Evolutionary conservation across 35 echinoderm and acorn worm species (phyloP).

Genomic region (Anneissia japonica): DNA sequence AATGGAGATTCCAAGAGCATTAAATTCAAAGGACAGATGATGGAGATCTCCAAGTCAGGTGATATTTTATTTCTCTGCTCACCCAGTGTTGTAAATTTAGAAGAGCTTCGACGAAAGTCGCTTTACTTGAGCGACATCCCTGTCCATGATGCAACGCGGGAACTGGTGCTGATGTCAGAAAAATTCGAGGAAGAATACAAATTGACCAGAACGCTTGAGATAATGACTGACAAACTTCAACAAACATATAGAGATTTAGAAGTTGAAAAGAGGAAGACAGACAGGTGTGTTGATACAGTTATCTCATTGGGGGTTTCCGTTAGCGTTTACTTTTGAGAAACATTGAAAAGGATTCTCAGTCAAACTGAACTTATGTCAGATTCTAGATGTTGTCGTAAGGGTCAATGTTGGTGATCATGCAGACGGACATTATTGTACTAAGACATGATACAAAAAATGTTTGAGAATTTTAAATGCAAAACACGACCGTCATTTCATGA

Average conservation of each 20-base stretch:
- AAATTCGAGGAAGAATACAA: conserved; percentile 95
- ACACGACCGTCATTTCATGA: no score
- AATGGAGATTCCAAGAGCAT: conserved; percentile 32
- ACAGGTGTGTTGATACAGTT: conserved; percentile 63
- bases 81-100: conserved; percentile 73
- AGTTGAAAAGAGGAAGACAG: conserved; percentile 84
- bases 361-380: no score
- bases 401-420: no score
- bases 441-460: no score
- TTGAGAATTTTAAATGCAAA: no score
- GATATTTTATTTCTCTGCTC: conserved; percentile 83
- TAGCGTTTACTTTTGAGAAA: no score
- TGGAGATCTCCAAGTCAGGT: conserved; percentile 59
- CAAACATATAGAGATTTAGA: conserved; percentile 92
- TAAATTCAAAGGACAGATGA: conserved; percentile 93
- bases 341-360: no score
- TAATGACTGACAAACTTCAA: conserved; percentile 87
- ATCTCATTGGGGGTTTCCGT: no score
- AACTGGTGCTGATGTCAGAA: conserved; percentile 88
- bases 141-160: conserved; percentile 81
- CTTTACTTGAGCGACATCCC: conserved; percentile 89
- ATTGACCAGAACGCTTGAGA: conserved; percentile 86
- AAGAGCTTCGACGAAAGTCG: conserved; percentile 69
- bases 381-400: no score
- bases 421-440: no score